Evolutionary conservation across 2,888 invertebrate genomes (phyloP), one percentile per base, ranked within the genome.

Genomic region (Ophion costatus): DNA sequence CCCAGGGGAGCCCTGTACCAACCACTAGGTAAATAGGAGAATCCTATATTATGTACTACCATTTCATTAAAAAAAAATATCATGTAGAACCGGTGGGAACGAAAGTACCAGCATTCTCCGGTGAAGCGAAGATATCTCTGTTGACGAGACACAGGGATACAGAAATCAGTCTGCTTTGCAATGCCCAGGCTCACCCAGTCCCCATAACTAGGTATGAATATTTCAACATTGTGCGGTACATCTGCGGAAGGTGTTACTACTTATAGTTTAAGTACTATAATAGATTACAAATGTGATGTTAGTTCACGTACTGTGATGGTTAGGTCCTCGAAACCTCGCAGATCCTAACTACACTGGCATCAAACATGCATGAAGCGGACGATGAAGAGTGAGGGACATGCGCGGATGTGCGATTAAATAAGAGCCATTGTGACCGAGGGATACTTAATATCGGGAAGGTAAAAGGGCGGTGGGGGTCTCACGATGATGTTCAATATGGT

Each of bases 1-100:
- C 96, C 88, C 96, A 96, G 94, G 96, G 95, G 88, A 96, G 95
- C 93, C 95, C 95, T 85, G 93, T 94, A 71, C 88, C 87, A 59
- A 86, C 85, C 11, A 87, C 87, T 85, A 86, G 86, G 87, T 87
- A 87, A 86, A 85, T 87, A 75, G 57, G 73, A 74, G 24, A 64
- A 83, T 61, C 61, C 14, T 17, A 51, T 82, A 75, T 84, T 85
- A 86, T 29, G 14, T 14, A 51, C 14, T 51, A 17, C 11, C 17
- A 14, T 51, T 51, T 51, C 17, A 5, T 14, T 51, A 4, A 17
- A 51, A 51, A 45, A 2, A 17, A 17, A 51, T 17, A 51, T 67
- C 56, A 79, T 87, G 74, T 92, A 95, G 95, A 95, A 92, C 96
- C 96, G 5, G 94, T 96, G 85, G 95, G 95, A 74, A 94, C 94